Evolutionary conservation across 2,797 vertebrate genomes (phyloP).

Genomic region (Agapornis canus): DNA sequence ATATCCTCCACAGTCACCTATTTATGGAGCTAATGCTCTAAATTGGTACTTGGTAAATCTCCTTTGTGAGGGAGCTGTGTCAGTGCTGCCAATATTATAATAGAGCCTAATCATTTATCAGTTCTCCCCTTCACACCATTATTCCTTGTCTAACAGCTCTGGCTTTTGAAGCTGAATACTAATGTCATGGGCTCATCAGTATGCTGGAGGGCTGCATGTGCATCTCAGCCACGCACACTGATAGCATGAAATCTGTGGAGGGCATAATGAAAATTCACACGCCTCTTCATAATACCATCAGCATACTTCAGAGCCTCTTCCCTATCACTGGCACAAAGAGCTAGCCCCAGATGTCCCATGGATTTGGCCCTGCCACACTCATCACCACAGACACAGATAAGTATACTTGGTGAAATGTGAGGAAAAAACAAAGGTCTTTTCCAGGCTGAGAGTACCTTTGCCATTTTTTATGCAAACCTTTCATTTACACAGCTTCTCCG

Average conservation of each 20-base stretch:
- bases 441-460: slow-evolving; percentile 10
- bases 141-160: slow-evolving; percentile 57
- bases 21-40: slow-evolving; percentile 28
- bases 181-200: slow-evolving; percentile 59
- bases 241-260: slow-evolving; percentile 32
- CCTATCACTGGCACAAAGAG: not conserved
- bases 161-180: slow-evolving; percentile 51
- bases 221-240: not conserved
- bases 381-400: not conserved
- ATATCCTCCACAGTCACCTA: not conserved
- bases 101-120: slow-evolving; percentile 69
- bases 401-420: slow-evolving; percentile 23
- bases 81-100: slow-evolving; percentile 55
- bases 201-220: slow-evolving; percentile 22
- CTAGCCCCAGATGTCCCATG: not conserved
- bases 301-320: not conserved
- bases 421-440: not conserved
- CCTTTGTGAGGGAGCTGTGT: slow-evolving; percentile 30
- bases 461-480: slow-evolving; percentile 35
- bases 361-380: slow-evolving; percentile 10
- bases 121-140: slow-evolving; percentile 50
- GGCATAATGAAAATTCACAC: slow-evolving; percentile 44
- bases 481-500: not conserved
- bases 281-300: not conserved
- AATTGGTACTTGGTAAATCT: slow-evolving; percentile 22